These are phyloP conservation scores for Aspiorhynchus laticeps DNA, from an alignment of 2,113 vertebrate genomes.

Conservation along the genomic window DNA sequence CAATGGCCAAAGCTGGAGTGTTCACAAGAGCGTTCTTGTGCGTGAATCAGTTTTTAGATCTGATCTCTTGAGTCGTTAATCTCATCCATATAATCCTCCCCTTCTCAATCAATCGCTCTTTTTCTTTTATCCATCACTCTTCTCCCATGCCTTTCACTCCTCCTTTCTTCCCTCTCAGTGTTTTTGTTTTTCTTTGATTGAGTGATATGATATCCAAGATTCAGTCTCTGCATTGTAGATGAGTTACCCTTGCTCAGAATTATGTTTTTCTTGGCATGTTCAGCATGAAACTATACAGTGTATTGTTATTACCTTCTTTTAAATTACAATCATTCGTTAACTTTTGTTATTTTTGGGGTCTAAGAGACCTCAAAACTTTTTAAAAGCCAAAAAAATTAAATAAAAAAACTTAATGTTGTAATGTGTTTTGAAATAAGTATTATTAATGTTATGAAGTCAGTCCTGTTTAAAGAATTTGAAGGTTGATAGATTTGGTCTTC, in stretches of 20 bases:
- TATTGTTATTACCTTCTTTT: not conserved
- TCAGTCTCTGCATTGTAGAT: not conserved
- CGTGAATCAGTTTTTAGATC: constrained; percentile 43
- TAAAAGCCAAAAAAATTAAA: not conserved
- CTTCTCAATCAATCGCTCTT: constrained; percentile 57
- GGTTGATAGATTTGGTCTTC: not conserved
- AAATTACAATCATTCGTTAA: not conserved
- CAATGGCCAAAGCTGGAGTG: not conserved
- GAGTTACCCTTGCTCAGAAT: not conserved
- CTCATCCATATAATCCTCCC: constrained; percentile 61
- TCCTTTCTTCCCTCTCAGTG: not conserved
- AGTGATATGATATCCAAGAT: not conserved
- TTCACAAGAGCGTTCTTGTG: not conserved
- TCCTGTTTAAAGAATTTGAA: not conserved
- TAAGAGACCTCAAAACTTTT: not conserved
- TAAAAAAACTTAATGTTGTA: too few species aligned
- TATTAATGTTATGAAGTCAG: not conserved
- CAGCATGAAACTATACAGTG: not conserved
- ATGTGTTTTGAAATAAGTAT: not conserved
- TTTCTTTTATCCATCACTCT: not conserved
- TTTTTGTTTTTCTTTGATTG: not conserved
- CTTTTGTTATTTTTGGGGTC: not conserved
- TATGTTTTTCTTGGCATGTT: not conserved
- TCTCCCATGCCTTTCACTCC: not conserved
- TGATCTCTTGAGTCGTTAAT: constrained; percentile 56